Conservation (phyloP, 2,797 vertebrate species). For the Podarcis siculus region DNA sequence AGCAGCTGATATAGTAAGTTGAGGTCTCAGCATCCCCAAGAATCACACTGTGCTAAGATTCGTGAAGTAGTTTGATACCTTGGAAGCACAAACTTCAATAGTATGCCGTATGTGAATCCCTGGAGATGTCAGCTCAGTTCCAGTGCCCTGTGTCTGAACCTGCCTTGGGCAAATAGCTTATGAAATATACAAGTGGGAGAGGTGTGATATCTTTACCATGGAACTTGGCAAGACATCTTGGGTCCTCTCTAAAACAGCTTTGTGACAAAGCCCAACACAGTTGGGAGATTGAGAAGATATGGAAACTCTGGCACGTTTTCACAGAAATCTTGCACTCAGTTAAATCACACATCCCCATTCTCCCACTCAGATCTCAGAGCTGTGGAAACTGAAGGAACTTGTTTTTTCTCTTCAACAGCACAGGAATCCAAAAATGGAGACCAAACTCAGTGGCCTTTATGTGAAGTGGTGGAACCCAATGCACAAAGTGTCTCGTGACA, state of each 20-base stretch:
- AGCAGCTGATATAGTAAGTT: not conserved
- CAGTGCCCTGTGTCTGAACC: slow-evolving; percentile 44
- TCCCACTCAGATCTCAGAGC: slow-evolving; percentile 38
- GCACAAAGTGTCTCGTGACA: not conserved
- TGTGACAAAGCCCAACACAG: slow-evolving; percentile 52
- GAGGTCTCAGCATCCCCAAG: not conserved
- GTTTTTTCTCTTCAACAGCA: slow-evolving; percentile 51
- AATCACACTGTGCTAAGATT: not conserved
- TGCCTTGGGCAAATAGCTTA: slow-evolving; percentile 51
- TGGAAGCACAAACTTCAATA: not conserved
- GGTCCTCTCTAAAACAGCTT: slow-evolving; percentile 32
- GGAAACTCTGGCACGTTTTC: slow-evolving; percentile 51
- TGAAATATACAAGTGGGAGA: slow-evolving; percentile 39
- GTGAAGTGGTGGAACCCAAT: slow-evolving; percentile 50
- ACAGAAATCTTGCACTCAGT: slow-evolving; percentile 63
- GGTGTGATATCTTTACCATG: slow-evolving; percentile 46
- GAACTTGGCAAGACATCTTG: slow-evolving; percentile 37
- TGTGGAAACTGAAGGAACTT: slow-evolving; percentile 27
- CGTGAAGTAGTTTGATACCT: not conserved
- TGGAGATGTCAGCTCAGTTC: slow-evolving; percentile 33
- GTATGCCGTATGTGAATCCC: not conserved
- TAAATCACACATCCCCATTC: slow-evolving; percentile 66
- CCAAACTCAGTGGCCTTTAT: slow-evolving; percentile 60
- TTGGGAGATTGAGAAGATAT: slow-evolving; percentile 32
- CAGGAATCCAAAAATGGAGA: slow-evolving; percentile 37